Evolutionary conservation across 1,140 invertebrate genomes (phyloP).

Genomic region (Zaprionus taronus): DNA sequence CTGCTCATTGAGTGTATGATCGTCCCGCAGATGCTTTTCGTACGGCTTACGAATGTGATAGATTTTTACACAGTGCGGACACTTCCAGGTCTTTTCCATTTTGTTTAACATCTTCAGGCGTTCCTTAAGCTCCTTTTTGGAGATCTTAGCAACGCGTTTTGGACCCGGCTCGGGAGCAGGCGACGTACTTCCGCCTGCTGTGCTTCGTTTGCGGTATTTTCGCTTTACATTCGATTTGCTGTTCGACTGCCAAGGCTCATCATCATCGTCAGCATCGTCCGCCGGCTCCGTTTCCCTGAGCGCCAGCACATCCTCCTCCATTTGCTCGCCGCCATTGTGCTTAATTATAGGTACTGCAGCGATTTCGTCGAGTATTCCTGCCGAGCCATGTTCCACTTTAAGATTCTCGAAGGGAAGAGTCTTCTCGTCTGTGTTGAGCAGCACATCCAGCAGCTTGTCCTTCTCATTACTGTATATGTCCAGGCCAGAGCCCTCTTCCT

Average conservation of each 20-base stretch:
- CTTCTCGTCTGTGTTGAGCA: conserved; percentile 64
- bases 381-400: conserved; percentile 65
- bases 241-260: conserved; percentile 2
- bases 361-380: conserved; percentile 70
- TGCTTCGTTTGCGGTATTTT: conserved; percentile 64
- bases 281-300: conserved; percentile 37
- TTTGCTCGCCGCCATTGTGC: conserved; percentile 38
- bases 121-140: conserved; percentile 72
- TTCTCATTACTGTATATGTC: conserved; percentile 77
- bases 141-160: conserved; percentile 69
- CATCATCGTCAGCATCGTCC: conserved; percentile 24
- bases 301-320: conserved; percentile 72
- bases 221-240: conserved; percentile 49
- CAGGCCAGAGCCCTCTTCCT: conserved; percentile 52
- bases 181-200: conserved; percentile 11
- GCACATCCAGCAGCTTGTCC: conserved; percentile 68
- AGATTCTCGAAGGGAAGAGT: conserved; percentile 64
- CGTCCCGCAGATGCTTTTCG: conserved; percentile 78
- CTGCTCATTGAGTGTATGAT: conserved; percentile 67
- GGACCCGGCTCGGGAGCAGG: conserved; percentile 37
- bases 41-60: conserved; percentile 82
- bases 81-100: conserved; percentile 77
- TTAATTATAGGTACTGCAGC: conserved; percentile 69
- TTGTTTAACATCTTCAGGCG: conserved; percentile 76
- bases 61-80: conserved; percentile 78